Evolutionary conservation across 2,797 vertebrate genomes (phyloP), one percentile per base, ranked within the genome.

Genomic region (Prunella strophiata): DNA sequence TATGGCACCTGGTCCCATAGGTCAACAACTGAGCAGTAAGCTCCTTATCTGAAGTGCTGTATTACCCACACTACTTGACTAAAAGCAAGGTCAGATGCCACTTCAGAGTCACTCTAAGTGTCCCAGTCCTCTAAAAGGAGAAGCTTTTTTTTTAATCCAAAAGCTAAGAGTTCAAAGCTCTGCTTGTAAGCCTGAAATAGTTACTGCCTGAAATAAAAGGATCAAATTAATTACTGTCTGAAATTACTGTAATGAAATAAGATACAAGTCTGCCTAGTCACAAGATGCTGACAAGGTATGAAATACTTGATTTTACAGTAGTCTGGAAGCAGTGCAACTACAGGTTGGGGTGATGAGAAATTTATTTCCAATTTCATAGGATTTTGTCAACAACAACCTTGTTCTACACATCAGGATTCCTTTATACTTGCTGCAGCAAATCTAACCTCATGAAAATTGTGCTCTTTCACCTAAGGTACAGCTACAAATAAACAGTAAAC

Each of bases 211-310:
- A 95, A 82, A 80, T 89, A 80, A 94, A 94, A 92, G 62, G 62
- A 79, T 79, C 89, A 73, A 93, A 89, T 88, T 19, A 93, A 79
- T 93, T 88, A 84, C 85, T 81, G 82, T 70, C 87, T 91, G 82
- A 93, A 93, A 84, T 91, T 42, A 95, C 73, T 88, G 85, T 85
- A 92, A 92, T 0, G 4, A 96, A 95, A 90, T 48, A 84, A 88
- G 89, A 93, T 66, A 74, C 74, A 89, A 88, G 89, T 52, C 94
- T 90, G 52, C 34, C 36, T 59, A 57, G 82, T 92, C 94, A 96
- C 79, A 94, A 92, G 89, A 85, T 26, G 19, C 26, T 68, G 84
- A 85, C 72, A 73, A 77, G 76, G 84, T 22, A 16, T 23, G 5
- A 68, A 70, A 43, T 32, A 48, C 13, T 77, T 45, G 10, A 57